phyloP scores from a whole-genome alignment of 2,888 invertebrate species.

The Callyntrura sp. region DNA sequence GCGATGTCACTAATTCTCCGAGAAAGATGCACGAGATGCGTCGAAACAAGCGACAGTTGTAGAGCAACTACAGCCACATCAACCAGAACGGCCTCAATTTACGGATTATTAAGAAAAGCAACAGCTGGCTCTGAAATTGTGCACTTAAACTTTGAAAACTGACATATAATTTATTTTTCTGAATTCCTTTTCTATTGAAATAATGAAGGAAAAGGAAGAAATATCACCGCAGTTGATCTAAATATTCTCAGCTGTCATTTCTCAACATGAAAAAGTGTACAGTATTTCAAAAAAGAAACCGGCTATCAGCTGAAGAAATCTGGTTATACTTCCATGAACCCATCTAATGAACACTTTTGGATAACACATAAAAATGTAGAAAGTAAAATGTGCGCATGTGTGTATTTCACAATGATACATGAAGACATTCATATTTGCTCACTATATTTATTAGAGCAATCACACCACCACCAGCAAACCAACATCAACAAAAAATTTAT shows the following conservation, averaged over 20 bases:
- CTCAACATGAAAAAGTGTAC: background rate
- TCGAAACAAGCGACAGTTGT: background rate
- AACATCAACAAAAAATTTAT: background rate
- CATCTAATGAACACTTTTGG: constrained; percentile 3
- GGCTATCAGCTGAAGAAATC: constrained; percentile 11
- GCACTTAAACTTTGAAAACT: background rate
- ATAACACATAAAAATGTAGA: background rate
- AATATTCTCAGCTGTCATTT: constrained; percentile 40
- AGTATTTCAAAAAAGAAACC: background rate
- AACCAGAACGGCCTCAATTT: constrained; percentile 37
- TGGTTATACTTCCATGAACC: constrained; percentile 40
- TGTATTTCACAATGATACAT: background rate
- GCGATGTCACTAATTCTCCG: background rate
- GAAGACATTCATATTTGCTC: too few species aligned
- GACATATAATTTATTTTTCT: background rate
- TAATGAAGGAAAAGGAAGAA: constrained; percentile 8
- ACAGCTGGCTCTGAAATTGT: constrained; percentile 64
- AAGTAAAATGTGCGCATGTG: background rate
- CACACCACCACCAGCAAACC: background rate
- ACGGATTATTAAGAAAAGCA: constrained; percentile 62
- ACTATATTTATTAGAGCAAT: background rate
- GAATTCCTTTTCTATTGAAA: constrained; percentile 6
- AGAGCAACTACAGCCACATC: background rate
- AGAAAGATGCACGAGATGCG: background rate
- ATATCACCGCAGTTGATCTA: constrained; percentile 27